Evolutionary conservation across 2,888 invertebrate genomes (phyloP).

Genomic region (Drosophila gaucha): DNA sequence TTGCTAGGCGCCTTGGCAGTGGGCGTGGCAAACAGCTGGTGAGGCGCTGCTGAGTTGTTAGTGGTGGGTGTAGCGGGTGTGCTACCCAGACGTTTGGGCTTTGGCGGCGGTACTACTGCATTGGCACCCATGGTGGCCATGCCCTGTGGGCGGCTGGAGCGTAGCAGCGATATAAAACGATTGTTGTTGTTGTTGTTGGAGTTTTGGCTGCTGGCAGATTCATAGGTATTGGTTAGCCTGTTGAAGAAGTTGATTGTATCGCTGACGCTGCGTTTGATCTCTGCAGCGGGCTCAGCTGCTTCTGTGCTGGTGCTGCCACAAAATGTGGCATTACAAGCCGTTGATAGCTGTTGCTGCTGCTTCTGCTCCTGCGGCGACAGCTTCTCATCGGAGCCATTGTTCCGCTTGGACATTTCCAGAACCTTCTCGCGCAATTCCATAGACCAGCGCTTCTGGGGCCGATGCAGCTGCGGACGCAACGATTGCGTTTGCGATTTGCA

Average conservation of each 20-base stretch:
- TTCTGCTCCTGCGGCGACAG: slow-evolving; percentile 16
- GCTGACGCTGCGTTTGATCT: slow-evolving; percentile 52
- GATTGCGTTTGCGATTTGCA: slow-evolving; percentile 15
- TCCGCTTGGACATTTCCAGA: slow-evolving; percentile 72
- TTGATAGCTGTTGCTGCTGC: slow-evolving; percentile 20
- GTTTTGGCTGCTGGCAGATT: slow-evolving; percentile 28
- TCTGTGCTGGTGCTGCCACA: neutral
- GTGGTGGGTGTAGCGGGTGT: slow-evolving; percentile 4
- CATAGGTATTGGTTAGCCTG: slow-evolving; percentile 66
- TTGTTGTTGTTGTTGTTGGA: slow-evolving; percentile 43
- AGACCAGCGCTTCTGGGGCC: slow-evolving; percentile 69
- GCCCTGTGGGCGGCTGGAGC: slow-evolving; percentile 47
- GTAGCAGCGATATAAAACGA: slow-evolving; percentile 66
- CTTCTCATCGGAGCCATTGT: slow-evolving; percentile 46
- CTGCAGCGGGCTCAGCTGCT: slow-evolving; percentile 1
- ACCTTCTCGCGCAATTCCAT: slow-evolving; percentile 68
- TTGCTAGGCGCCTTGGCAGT: slow-evolving; percentile 36
- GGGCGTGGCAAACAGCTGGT: slow-evolving; percentile 50
- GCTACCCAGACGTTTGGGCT: slow-evolving; percentile 57
- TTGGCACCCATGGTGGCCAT: slow-evolving; percentile 36
- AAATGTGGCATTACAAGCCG: slow-evolving; percentile 30
- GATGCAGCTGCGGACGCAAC: slow-evolving; percentile 65
- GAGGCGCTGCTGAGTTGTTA: slow-evolving; percentile 8
- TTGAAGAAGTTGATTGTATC: slow-evolving; percentile 75
- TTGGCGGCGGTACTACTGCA: slow-evolving; percentile 59